Base-by-base conservation (phyloP, 2,113 vertebrate species). In the Coreoperca whiteheadi region DNA sequence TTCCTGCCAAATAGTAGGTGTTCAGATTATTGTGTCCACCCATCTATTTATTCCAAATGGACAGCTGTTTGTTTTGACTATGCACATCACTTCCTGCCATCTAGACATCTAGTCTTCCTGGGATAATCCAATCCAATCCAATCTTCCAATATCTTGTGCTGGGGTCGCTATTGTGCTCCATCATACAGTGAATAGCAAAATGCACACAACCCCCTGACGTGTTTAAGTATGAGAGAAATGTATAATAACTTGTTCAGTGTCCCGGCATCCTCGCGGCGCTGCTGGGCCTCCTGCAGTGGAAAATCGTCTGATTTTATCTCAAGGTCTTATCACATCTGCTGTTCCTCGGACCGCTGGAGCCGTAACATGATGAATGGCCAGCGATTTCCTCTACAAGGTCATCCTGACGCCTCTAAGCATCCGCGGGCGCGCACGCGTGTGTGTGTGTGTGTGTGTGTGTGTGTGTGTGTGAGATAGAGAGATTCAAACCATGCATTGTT, bases 311-410 rank as follows among this genome's bases (percentile, higher is more conserved):
- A 68, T 75, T 69, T 71, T 11, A 79, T 86, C 83, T 89, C 68
- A 66, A 51, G 82, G 64, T 87, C 77, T 74, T 39, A 85, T 90
- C 81, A 82, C 30, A 87, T 78, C 87, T 84, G 20, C 67, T 61
- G 68, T 64, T 83, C n/a, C 25, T 46, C 53, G 48, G 87, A 28
- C 80, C 51, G 15, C 46, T 56, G 67, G 61, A 84, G 83, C 78
- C 43, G 25, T 7, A 77, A 48, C 79, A 59, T 91, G 92, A 92
- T 88, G 59, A 74, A 90, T 56, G 76, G 46, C 23, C 57, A 32
- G 75, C 77, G 82, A 87, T 90, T 93, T 90, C 79, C 85, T 89
- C 80, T 67, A 77, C 88, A 91, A 93, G 88, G 91, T 91, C 87
- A 59, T 71, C 66, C 56, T 18, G 70, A 87, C 79, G 8, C 74